Evolutionary conservation across 2,888 invertebrate genomes (phyloP).

Genomic region (Drosophila nr. fundita): DNA sequence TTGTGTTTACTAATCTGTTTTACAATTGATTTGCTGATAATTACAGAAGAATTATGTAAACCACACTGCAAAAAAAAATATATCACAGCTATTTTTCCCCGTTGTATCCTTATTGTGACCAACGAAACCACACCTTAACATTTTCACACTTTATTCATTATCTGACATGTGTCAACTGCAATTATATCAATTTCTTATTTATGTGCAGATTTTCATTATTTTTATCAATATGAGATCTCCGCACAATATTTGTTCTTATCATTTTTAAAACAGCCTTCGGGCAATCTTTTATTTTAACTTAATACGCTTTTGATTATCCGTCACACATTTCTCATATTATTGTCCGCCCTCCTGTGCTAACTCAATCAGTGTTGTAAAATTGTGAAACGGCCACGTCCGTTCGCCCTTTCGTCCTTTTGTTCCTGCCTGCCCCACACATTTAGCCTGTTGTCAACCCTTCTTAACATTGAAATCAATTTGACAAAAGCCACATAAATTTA

Average conservation of each 20-base stretch:
- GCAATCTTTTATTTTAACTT: neutral
- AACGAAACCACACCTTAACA: neutral
- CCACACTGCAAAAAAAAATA: neutral
- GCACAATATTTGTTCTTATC: neutral
- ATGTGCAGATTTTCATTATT: neutral
- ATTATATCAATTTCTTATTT: neutral
- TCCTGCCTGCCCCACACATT: conserved; percentile 26
- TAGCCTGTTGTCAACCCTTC: conserved; percentile 79
- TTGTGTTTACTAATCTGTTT: neutral
- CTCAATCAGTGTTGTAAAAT: conserved; percentile 68
- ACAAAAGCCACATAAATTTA: conserved; percentile 81
- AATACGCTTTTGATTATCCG: conserved; percentile 43
- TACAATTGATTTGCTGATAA: neutral
- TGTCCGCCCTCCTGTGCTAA: conserved; percentile 43
- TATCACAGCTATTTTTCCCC: neutral
- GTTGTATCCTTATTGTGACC: neutral
- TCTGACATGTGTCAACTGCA: neutral
- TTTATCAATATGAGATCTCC: neutral
- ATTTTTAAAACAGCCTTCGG: neutral
- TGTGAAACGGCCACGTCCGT: conserved; percentile 14
- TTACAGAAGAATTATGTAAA: too few species aligned
- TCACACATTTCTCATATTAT: conserved; percentile 41
- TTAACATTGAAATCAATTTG: conserved; percentile 80
- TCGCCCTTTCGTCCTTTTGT: neutral
- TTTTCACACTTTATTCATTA: neutral